Evolutionary conservation across 2,113 vertebrate species (phyloP).

Genomic region (Hymenochirus boettgeri): DNA sequence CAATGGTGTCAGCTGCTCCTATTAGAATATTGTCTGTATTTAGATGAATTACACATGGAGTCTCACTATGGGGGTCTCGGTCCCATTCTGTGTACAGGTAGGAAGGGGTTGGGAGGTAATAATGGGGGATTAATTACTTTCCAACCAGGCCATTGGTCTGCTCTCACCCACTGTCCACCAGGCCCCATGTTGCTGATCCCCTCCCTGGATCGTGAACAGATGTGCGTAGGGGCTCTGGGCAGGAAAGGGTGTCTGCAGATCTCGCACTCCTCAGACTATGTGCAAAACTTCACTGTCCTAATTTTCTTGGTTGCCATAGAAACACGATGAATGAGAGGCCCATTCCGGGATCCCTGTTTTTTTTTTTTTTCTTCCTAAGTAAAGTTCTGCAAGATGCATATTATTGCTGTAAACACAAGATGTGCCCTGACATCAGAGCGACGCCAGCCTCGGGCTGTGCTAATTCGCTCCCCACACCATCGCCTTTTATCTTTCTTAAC

Average conservation of each 20-base stretch:
- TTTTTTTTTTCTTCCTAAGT: too few species aligned
- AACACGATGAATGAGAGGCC: conserved; percentile 33
- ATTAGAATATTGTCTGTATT: too few species aligned
- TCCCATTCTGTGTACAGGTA: too few species aligned
- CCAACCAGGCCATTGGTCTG: too few species aligned
- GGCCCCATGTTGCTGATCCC: too few species aligned
- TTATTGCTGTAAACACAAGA: conserved; percentile 30
- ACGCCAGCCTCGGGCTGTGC: not conserved
- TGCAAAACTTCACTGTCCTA: conserved; percentile 34
- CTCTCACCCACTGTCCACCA: too few species aligned
- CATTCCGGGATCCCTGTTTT: conserved; percentile 6
- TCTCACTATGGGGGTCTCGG: too few species aligned
- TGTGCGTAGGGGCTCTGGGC: fast-evolving
- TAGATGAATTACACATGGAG: too few species aligned
- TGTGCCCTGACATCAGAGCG: conserved; percentile 9
- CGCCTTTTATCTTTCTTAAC: not conserved
- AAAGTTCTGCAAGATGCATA: conserved; percentile 34
- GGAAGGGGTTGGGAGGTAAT: too few species aligned
- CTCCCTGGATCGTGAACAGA: too few species aligned
- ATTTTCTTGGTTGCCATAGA: conserved; percentile 34
- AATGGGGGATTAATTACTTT: too few species aligned
- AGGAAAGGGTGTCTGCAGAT: not conserved
- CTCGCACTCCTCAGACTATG: not conserved
- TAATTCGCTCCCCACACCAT: not conserved
- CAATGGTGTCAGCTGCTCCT: too few species aligned